These are phyloP conservation scores for Calameuta pallipes DNA, from an alignment of 2,888 invertebrate species.

Conservation along the genomic window DNA sequence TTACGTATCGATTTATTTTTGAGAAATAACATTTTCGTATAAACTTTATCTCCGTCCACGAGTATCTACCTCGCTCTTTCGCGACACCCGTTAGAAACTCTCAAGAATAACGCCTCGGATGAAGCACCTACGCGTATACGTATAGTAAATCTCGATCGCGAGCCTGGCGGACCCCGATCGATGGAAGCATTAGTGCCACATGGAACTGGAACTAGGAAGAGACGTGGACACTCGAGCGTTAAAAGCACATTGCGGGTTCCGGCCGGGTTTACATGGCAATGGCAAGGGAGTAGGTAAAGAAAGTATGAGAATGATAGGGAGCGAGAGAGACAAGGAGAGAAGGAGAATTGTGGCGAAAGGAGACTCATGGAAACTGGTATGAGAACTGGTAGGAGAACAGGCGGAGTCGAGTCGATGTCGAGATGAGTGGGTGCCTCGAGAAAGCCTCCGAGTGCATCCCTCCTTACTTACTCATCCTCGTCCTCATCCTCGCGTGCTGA, in stretches of 20 bases:
- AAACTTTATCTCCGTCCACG: too few species aligned
- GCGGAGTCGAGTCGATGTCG: constrained; percentile 38
- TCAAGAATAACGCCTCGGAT: neutral
- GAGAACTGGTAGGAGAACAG: constrained; percentile 25
- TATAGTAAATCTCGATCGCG: constrained; percentile 6
- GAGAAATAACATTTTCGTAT: rapidly evolving
- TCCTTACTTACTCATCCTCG: constrained; percentile 23
- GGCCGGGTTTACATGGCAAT: constrained; percentile 23
- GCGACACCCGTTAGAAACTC: neutral
- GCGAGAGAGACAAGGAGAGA: neutral
- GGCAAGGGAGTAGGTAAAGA: neutral
- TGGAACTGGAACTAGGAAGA: constrained; percentile 32
- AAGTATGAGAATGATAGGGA: neutral
- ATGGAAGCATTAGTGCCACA: constrained; percentile 26
- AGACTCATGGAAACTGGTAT: neutral
- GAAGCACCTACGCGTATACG: neutral
- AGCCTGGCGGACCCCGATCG: neutral
- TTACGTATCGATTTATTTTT: too few species aligned
- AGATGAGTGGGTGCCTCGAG: constrained; percentile 43
- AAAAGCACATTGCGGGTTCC: constrained; percentile 40
- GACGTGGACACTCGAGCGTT: constrained; percentile 41
- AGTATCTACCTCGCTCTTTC: neutral
- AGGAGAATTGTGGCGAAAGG: neutral
- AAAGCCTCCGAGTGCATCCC: constrained; percentile 33
- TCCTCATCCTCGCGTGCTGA: constrained; percentile 13